Percentiles rank a stretch among this genome's conserved stretches.
Conservation (phyloP, 2,113 vertebrate genomes). For the Myotis yumanensis region DNA sequence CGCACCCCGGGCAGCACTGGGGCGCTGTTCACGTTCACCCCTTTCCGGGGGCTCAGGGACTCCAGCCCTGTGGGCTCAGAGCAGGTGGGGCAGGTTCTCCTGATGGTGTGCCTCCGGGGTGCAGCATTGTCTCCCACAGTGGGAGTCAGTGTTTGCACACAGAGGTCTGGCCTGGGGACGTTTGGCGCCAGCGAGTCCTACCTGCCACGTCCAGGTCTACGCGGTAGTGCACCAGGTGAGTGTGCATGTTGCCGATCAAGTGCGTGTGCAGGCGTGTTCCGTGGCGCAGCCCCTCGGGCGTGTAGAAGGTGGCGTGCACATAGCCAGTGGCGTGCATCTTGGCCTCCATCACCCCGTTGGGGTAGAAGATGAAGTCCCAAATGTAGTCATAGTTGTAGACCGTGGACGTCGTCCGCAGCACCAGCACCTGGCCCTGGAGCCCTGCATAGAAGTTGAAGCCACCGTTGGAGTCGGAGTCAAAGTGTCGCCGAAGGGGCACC, state of each 20-base stretch:
- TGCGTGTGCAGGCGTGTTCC: slow-evolving; percentile 90
- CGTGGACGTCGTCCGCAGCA: slow-evolving; percentile 87
- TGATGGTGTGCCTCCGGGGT: rapidly evolving
- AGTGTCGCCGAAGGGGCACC: not conserved
- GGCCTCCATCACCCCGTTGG: slow-evolving; percentile 92
- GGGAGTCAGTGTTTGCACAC: rapidly evolving
- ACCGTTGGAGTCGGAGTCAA: no score
- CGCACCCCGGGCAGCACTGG: not conserved
- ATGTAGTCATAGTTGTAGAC: slow-evolving; percentile 98
- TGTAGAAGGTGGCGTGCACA: slow-evolving; percentile 92
- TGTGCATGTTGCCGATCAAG: slow-evolving; percentile 93
- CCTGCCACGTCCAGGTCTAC: slow-evolving; percentile 94
- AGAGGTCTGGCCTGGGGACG: not conserved
- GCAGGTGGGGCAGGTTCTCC: not conserved
- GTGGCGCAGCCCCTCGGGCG: slow-evolving; percentile 85
- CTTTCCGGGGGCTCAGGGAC: not conserved
- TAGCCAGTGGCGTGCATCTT: slow-evolving; percentile 93
- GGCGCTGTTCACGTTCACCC: rapidly evolving
- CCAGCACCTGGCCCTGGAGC: no score
- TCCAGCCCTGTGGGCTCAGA: not conserved
- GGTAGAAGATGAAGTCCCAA: slow-evolving; percentile 94
- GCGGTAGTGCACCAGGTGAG: slow-evolving; percentile 93
- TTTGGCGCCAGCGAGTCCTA: slow-evolving; percentile 59
- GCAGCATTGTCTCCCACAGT: rapidly evolving
- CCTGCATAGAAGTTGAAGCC: no score